Conservation (phyloP, 1,140 invertebrate species). For the Caenorhabditis inopinata region DNA sequence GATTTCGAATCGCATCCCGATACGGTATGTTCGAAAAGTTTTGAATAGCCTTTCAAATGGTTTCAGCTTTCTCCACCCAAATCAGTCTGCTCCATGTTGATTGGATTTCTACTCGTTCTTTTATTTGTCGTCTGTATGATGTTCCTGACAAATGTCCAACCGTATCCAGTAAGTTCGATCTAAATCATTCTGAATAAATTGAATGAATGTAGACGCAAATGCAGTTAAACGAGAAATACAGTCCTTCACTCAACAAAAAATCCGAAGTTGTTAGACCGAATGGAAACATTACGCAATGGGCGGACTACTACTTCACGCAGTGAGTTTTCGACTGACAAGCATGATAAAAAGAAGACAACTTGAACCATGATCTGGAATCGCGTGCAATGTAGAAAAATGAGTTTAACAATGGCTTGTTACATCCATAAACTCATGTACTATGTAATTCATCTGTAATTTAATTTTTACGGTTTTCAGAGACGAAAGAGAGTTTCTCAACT, state of each 20-base stretch:
- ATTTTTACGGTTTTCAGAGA: neutral
- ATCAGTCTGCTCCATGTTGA: neutral
- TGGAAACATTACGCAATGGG: conserved; percentile 3
- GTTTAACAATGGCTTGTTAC: too few relatives aligned
- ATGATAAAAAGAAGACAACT: neutral
- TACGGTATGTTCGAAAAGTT: neutral
- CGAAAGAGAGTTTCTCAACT: conserved; percentile 2
- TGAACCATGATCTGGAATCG: too few relatives aligned
- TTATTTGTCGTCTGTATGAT: neutral
- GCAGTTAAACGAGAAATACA: neutral
- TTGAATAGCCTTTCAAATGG: neutral
- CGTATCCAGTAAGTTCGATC: neutral
- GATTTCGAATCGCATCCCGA: neutral
- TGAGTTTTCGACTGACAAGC: neutral
- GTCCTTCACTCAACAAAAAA: neutral
- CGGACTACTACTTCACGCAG: conserved; percentile 11
- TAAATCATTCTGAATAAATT: too few relatives aligned
- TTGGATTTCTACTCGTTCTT: neutral
- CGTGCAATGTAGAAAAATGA: too few relatives aligned
- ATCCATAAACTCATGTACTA: too few relatives aligned
- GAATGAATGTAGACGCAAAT: too few relatives aligned
- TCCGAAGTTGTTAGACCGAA: too few relatives aligned
- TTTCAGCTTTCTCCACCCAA: neutral
- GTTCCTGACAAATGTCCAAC: neutral
- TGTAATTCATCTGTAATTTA: too few relatives aligned